Percentiles rank a stretch among this genome's conserved stretches.
Conservation (phyloP, 2,113 vertebrate genomes). For the Coracopsis vasa region DNA sequence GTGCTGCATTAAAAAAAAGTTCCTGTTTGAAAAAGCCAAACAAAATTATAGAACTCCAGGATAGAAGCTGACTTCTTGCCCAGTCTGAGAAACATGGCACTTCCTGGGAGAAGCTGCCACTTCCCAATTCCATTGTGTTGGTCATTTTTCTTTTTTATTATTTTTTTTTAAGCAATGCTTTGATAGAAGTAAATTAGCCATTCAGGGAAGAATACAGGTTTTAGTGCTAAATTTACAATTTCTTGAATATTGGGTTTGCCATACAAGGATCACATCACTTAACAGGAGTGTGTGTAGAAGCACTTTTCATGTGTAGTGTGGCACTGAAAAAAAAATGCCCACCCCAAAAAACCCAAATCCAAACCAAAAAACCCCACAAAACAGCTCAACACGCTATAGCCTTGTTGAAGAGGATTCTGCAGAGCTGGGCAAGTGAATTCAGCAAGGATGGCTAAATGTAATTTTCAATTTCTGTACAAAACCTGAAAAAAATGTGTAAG, state of each 20-base stretch:
- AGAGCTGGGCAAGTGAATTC: background rate
- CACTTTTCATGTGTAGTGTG: background rate
- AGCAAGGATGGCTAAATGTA: background rate
- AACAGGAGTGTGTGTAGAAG: background rate
- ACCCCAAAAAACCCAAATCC: background rate
- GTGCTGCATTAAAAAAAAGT: background rate
- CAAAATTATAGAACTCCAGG: background rate
- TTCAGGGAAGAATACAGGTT: background rate
- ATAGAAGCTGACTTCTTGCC: background rate
- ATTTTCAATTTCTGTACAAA: background rate
- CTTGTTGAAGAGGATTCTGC: background rate
- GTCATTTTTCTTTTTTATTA: background rate
- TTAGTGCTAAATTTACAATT: background rate
- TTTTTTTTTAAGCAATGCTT: background rate
- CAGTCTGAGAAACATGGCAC: background rate
- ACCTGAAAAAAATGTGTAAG: background rate
- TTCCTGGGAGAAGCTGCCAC: background rate
- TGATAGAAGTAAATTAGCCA: background rate
- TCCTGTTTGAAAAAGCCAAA: background rate
- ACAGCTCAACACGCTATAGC: fast-evolving
- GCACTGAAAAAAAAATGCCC: background rate
- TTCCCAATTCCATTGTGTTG: background rate
- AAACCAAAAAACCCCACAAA: background rate
- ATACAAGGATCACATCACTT: background rate
- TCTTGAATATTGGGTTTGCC: background rate